Base-by-base conservation (phyloP, 2,113 vertebrate species). In the Eretmochelys imbricata region DNA sequence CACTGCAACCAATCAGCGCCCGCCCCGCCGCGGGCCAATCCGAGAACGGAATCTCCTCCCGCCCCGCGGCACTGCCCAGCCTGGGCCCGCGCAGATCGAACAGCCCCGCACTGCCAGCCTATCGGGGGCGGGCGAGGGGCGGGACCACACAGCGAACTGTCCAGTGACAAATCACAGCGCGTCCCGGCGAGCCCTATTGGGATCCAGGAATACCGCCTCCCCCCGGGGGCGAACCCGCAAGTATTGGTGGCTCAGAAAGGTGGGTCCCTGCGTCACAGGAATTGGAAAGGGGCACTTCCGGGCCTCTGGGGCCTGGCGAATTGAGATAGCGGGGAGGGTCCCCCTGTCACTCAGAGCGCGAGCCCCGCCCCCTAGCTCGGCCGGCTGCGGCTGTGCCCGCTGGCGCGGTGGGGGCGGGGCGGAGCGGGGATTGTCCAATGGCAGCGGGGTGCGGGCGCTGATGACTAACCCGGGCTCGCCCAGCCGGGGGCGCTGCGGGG, bases 151-250 rank as follows among this genome's bases (percentile, higher is more conserved):
- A 0, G 6, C 1, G 0, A 6, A 1, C 0, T 1, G 35, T 0
- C 96, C 97, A 97, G 93, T 97, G 69, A 96, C 75, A 96, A 95
- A 93, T 97, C 96, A 97, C 96, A 97, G 96, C 97, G 96, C 97
- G 97, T 97, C 97, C 16, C 0, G 3, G 3, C 13, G 35, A 85
- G 75, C 97, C 96, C 42, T 42, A n/a, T 24, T 0, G 65, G 38
- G 19, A 42, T 42, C 42, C 10, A 22, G 38, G 75, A 27, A 14
- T 5, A 46, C 1, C 42, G 29, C 19, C n/a, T 42, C 75, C 24
- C 24, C 20, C 42, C 0, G 19, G 2, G n/a, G 14, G 14, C 1
- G 4, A 6, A 16, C 1, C 14, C 10, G 35, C 31, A 35, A 10
- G 8, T 0, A 0, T 2, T 1, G 24, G 24, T 22, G 6, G 4